Base-by-base conservation (phyloP, 2,797 vertebrate genomes). In the Poeciliopsis presidionis region DNA sequence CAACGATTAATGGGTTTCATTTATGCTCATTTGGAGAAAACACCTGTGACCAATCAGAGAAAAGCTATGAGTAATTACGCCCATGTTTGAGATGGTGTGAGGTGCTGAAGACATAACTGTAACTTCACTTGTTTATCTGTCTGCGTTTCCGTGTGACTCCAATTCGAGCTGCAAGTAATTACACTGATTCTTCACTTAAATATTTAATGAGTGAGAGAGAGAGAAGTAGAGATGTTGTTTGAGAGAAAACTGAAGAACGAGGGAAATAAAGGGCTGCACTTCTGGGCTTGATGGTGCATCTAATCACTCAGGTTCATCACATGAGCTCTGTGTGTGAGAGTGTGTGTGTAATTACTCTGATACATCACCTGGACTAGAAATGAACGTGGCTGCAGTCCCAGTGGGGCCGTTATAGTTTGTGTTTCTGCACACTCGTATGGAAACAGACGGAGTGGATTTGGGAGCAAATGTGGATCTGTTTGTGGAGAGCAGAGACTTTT, bases 1-100 rank as follows among this genome's bases (percentile, higher is more conserved):
- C 79, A 16, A 78, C 81, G 83, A 92, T 90, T 88, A 91, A 92
- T 91, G 88, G 73, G 61, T 88, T 93, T 89, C 87, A 92, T 91
- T 91, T 91, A 81, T 55, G 12, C 82, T 90, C 85, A 81, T 91
- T 92, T 88, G 72, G 81, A 91, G 78, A 79, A 78, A 90, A 90
- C 89, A 93, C 89, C 92, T 92, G 90, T 87, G 85, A 90, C 90
- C 90, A 90, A 90, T 86, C 83, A 86, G 84, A 86, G 80, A 67
- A 72, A 61, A 80, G 85, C 81, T 51, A 74, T 61, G 74, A 86
- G 86, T 89, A 89, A 91, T 91, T 87, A 79, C 33, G 47, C 30
- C 70, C 75, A 78, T 76, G 74, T 82, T 77, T 84, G 16, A 59
- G 30, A 71, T n/a, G 45, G 6, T 16, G 33, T 22, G 33, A 41